phyloP scores from a whole-genome alignment of 2,113 vertebrate genomes.

The Pimephales promelas region DNA sequence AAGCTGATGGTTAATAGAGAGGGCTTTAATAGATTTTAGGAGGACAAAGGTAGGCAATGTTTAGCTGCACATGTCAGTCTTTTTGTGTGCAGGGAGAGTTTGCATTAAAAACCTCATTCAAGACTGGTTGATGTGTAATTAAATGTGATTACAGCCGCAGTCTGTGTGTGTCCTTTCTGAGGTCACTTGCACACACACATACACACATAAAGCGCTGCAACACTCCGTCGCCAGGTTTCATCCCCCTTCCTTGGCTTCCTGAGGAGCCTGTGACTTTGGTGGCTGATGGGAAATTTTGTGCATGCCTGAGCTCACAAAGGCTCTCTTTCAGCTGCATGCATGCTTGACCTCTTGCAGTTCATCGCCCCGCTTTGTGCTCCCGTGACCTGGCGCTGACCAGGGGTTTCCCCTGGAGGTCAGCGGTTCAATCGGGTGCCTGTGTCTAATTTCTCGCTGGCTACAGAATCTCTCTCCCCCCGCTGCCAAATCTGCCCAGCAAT shows the following conservation, averaged over 20 bases:
- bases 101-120: constrained; percentile 79
- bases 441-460: constrained; percentile 75
- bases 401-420: constrained; percentile 69
- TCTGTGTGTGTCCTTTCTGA: constrained; percentile 62
- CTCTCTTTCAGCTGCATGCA: constrained; percentile 78
- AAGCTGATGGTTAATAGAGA: constrained; percentile 73
- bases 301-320: constrained; percentile 79
- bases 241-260: constrained; percentile 70
- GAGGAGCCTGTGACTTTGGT: constrained; percentile 67
- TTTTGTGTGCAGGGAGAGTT: constrained; percentile 69
- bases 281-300: constrained; percentile 79
- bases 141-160: constrained; percentile 84
- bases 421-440: constrained; percentile 78
- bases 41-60: constrained; percentile 82
- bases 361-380: constrained; percentile 76
- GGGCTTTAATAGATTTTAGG: constrained; percentile 76
- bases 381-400: constrained; percentile 70
- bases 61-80: constrained; percentile 65
- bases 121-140: constrained; percentile 80
- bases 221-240: constrained; percentile 57
- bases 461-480: constrained; percentile 65
- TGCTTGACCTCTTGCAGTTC: constrained; percentile 80
- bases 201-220: constrained; percentile 59
- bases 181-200: constrained; percentile 75
- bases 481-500: constrained; percentile 67